A percentile compares a stretch with the other conserved stretches of the same genome.
Conservation (phyloP, 1,140 invertebrate genomes). For the Coptotermes formosanus region DNA sequence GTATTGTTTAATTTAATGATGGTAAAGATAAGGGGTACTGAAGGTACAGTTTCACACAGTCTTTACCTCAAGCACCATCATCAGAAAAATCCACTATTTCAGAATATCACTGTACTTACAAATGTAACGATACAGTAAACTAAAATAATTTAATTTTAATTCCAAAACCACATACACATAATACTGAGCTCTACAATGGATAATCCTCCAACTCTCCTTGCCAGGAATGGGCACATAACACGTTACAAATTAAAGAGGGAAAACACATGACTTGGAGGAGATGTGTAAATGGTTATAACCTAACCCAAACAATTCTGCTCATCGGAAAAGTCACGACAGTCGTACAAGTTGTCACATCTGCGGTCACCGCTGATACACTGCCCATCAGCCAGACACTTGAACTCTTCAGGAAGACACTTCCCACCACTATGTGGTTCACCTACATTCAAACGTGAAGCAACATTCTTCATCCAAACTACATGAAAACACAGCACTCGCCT, state of each 20-base stretch:
- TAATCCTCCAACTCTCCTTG: background rate
- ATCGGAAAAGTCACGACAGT: conserved; percentile 89
- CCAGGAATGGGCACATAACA: background rate
- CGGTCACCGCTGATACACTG: conserved; percentile 64
- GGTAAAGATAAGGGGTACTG: too few relatives aligned
- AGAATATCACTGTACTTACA: too few relatives aligned
- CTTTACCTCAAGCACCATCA: too few relatives aligned
- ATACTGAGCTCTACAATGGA: background rate
- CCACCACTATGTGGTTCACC: conserved; percentile 1
- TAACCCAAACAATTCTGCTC: conserved; percentile 74
- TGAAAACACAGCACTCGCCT: background rate
- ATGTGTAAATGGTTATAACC: conserved; percentile 20
- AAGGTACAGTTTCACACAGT: too few relatives aligned
- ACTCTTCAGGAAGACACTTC: conserved; percentile 54
- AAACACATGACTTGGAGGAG: background rate
- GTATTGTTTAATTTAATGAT: too few relatives aligned
- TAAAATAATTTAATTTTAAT: too few relatives aligned
- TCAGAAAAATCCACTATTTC: too few relatives aligned
- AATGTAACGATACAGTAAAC: too few relatives aligned
- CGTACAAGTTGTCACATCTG: conserved; percentile 82
- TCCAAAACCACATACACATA: too few relatives aligned
- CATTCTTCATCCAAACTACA: background rate
- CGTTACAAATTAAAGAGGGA: background rate
- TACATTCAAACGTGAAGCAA: background rate
- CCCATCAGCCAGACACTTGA: conserved; percentile 59